Evolutionary conservation across 1,140 invertebrate genomes (phyloP).

Genomic region (Himalopsyche phryganea): DNA sequence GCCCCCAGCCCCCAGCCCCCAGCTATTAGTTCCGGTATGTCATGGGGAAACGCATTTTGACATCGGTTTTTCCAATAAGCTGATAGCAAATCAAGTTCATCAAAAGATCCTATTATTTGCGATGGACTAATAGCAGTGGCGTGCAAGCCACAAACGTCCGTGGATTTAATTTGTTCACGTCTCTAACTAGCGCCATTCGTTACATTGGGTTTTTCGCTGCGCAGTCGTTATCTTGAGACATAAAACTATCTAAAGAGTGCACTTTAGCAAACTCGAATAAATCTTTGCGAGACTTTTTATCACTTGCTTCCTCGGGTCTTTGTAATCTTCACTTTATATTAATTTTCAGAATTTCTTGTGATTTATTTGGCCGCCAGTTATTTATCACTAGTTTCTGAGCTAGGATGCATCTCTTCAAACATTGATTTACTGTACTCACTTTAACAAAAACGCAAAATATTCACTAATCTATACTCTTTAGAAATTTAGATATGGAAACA

Average conservation of each 20-base stretch:
- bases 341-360: conserved; percentile 6
- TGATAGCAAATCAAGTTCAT: too few species aligned
- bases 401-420: too few species aligned
- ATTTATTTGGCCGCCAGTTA: conserved; percentile 5
- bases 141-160: conserved; percentile 7
- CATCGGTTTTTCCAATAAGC: too few species aligned
- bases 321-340: conserved; percentile 11
- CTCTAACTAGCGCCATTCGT: conserved; percentile 19
- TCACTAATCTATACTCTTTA: too few species aligned
- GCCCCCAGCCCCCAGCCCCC: too few species aligned
- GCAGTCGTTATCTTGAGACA: conserved; percentile 21
- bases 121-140: neutral
- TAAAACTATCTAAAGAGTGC: conserved; percentile 21
- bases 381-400: neutral
- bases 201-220: conserved; percentile 19
- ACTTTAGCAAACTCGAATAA: conserved; percentile 22
- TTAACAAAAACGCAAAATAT: too few species aligned
- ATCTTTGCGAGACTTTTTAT: conserved; percentile 3
- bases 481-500: too few species aligned
- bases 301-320: neutral
- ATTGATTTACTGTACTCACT: too few species aligned
- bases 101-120: too few species aligned
- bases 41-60: too few species aligned
- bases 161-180: conserved; percentile 23
- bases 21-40: too few species aligned